Evolutionary conservation across 2,797 vertebrate species (phyloP).

Genomic region (Acipenser transmontanus): DNA sequence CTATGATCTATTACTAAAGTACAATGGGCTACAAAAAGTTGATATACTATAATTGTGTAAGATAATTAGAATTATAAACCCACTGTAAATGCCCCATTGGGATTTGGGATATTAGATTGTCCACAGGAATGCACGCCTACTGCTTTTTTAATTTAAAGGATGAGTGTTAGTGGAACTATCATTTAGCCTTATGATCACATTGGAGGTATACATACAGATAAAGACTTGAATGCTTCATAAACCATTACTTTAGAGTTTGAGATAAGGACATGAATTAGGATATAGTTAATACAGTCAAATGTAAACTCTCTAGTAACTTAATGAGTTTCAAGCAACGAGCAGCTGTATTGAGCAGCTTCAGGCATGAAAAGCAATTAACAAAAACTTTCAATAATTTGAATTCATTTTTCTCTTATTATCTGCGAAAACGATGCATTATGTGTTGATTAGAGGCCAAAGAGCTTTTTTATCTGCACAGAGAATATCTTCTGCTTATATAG

Average conservation of each 20-base stretch:
- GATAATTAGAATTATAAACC: conserved; percentile 76
- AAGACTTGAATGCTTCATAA: conserved; percentile 67
- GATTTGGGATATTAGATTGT: conserved; percentile 61
- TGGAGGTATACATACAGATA: conserved; percentile 69
- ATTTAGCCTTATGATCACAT: conserved; percentile 61
- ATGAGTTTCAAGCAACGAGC: conserved; percentile 42
- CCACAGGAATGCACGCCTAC: conserved; percentile 63
- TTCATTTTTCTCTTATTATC: conserved; percentile 67
- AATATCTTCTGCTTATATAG: conserved; percentile 63
- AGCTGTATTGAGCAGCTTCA: conserved; percentile 47
- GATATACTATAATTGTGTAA: conserved; percentile 66
- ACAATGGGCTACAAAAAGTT: conserved; percentile 62
- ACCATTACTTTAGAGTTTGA: conserved; percentile 60
- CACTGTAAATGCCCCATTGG: conserved; percentile 66
- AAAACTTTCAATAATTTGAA: conserved; percentile 73
- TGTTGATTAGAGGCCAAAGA: conserved; percentile 62
- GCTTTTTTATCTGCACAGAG: conserved; percentile 61
- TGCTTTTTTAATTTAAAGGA: conserved; percentile 71
- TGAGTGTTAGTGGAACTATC: conserved; percentile 68
- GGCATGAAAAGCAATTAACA: conserved; percentile 73
- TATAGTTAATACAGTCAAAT: conserved; percentile 64
- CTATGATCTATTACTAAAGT: conserved; percentile 48
- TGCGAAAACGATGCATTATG: conserved; percentile 61
- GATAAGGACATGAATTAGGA: conserved; percentile 73
- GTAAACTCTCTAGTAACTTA: conserved; percentile 61